These are phyloP conservation scores for Phrynocephalus guinanensis DNA, from an alignment of 2,797 vertebrate genomes.

Conservation along the genomic window DNA sequence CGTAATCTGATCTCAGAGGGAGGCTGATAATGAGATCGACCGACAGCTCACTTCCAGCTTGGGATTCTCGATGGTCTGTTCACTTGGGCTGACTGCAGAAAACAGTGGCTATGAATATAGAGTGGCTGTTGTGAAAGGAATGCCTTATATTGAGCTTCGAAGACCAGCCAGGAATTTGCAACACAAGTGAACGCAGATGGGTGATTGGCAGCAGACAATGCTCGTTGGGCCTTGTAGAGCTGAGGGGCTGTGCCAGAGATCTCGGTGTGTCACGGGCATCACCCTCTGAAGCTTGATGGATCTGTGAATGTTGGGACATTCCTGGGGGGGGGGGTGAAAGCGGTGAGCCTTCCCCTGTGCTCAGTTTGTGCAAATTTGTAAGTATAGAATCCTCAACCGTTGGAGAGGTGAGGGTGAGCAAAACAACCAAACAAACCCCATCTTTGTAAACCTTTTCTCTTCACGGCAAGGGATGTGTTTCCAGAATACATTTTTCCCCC, in stretches of 20 bases:
- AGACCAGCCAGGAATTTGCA: slow-evolving; percentile 76
- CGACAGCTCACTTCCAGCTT: slow-evolving; percentile 71
- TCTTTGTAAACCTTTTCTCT: slow-evolving; percentile 72
- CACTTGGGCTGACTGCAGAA: slow-evolving; percentile 78
- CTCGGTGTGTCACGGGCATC: not conserved
- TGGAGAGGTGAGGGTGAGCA: not conserved
- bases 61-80: slow-evolving; percentile 80
- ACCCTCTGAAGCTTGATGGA: not conserved
- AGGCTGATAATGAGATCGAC: slow-evolving; percentile 76
- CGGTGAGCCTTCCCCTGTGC: not conserved
- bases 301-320: not conserved
- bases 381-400: no score
- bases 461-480: slow-evolving; percentile 56
- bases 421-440: not conserved
- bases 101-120: slow-evolving; percentile 74
- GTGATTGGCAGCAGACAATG: slow-evolving; percentile 74
- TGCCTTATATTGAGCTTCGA: slow-evolving; percentile 70
- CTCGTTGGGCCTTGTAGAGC: not conserved
- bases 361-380: not conserved
- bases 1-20: slow-evolving; percentile 71
- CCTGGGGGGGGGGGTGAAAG: not conserved
- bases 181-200: slow-evolving; percentile 73
- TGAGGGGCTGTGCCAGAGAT: not conserved
- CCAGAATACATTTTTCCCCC: slow-evolving; percentile 68
- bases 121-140: slow-evolving; percentile 76